Conservation (phyloP, 2,888 invertebrate species). For the Marronus borbonicus region DNA sequence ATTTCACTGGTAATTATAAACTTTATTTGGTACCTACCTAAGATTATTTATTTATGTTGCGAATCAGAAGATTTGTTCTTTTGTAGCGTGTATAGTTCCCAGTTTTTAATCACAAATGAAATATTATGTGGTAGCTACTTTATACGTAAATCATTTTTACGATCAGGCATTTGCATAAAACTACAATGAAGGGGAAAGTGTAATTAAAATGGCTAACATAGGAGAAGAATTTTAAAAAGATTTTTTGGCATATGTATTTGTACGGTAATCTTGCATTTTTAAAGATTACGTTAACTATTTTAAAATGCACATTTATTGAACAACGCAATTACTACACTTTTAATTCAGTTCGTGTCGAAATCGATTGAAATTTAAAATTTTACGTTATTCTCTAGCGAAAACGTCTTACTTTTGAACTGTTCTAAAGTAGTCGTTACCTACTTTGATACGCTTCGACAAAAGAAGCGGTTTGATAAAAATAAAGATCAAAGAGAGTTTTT, state of each 20-base stretch:
- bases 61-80: too few species aligned
- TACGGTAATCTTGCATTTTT: background rate
- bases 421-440: background rate
- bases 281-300: background rate
- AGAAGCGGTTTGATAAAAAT: constrained; percentile 1
- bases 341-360: background rate
- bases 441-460: background rate
- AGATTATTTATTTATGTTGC: too few species aligned
- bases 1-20: too few species aligned
- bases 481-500: constrained; percentile 8
- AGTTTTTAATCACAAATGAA: background rate
- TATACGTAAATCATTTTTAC: constrained; percentile 32
- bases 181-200: constrained; percentile 27
- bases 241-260: background rate
- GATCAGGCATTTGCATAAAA: constrained; percentile 26
- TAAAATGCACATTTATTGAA: background rate
- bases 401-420: background rate
- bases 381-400: background rate
- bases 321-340: background rate
- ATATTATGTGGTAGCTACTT: background rate
- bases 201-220: constrained; percentile 31
- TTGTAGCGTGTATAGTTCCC: too few species aligned
- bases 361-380: background rate
- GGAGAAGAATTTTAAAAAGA: constrained; percentile 22
- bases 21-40: too few species aligned